Base-by-base conservation (phyloP, 2,888 invertebrate species). In the Drosophila demipolita region DNA sequence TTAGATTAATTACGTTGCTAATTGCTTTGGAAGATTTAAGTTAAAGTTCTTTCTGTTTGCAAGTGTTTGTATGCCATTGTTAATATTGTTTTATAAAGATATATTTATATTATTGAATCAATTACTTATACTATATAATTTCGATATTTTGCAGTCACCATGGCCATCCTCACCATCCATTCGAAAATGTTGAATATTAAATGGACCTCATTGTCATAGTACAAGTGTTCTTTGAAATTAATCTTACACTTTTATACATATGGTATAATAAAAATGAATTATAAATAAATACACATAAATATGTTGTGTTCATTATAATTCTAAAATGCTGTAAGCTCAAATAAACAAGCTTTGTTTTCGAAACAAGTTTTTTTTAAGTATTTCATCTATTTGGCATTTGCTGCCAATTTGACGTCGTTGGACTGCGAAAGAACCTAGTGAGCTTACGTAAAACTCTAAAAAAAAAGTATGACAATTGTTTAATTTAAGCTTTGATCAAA, bases 151-250 rank as follows among this genome's bases (percentile, higher is more conserved):
- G 33, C 94, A 95, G 95, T 1, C 94, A 94, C 0, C 73, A 91
- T 52, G 94, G 94, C 1, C 95, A 95, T 93, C 94, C 94, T 61
- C 82, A 94, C 78, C 95, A 95, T 93, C 95, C 95, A 0, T 95
- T 95, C 66, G 94, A 94, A 78, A 94, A 95, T 26, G 95, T 94
- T 66, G 95, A 95, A 65, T 95, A 92, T 83, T 95, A 94, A 93
- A 60, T n/a, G 48, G 29, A 26, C 36, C 45, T 8, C 1, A 11
- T 7, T 33, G 23, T 4, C 29, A 6, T 29, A 29, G 29, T 7
- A 8, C 17, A 36, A 49, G 17, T 61, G 33, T 58, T 73, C 12
- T 8, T 42, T 36, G 38, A 11, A 4, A 17, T 50, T 38, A 64
- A 59, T 38, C 52, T 20, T 17, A 42, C 33, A 52, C n/a, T 15